Percentiles rank a stretch among this genome's conserved stretches.
phyloP scores from a whole-genome alignment of 2,113 vertebrate species.

The Dromiciops gliroides region DNA sequence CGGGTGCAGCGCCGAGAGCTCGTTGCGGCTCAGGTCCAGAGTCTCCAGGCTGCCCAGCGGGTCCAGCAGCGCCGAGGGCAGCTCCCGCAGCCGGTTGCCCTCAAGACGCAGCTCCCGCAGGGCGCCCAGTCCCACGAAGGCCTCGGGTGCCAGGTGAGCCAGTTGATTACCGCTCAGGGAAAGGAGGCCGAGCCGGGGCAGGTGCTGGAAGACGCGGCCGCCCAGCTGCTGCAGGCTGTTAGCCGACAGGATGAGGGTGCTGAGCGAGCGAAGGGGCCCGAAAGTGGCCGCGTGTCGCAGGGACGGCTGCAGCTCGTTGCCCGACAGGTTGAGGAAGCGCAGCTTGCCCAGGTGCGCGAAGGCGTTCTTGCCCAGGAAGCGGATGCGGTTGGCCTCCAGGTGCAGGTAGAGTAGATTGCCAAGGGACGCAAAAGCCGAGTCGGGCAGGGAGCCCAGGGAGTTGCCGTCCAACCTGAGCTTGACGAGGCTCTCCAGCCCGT shows the following conservation, averaged over 20 bases:
- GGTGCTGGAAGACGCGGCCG: conserved; percentile 89
- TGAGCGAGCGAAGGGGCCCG: conserved; percentile 87
- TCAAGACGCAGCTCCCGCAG: conserved; percentile 91
- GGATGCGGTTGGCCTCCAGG: conserved; percentile 93
- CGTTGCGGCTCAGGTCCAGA: conserved; percentile 92
- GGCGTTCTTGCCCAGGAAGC: conserved; percentile 90
- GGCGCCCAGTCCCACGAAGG: conserved; percentile 88
- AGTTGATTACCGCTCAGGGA: conserved; percentile 92
- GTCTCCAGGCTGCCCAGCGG: conserved; percentile 89
- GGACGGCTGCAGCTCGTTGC: conserved; percentile 89
- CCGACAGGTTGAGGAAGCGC: conserved; percentile 93
- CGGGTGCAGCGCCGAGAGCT: conserved; percentile 85
- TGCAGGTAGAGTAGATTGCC: conserved; percentile 92
- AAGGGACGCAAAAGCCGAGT: conserved; percentile 90
- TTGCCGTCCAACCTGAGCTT: conserved; percentile 95
- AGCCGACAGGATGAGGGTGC: conserved; percentile 90
- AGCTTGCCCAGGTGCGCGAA: conserved; percentile 90
- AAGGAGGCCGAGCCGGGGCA: conserved; percentile 89
- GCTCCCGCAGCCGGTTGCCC: conserved; percentile 89
- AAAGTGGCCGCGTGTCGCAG: conserved; percentile 88
- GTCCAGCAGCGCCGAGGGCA: conserved; percentile 89
- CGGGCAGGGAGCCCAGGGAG: conserved; percentile 86
- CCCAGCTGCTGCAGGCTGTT: conserved; percentile 90
- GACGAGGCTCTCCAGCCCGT: conserved; percentile 87
- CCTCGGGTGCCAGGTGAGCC: conserved; percentile 84